phyloP scores from a whole-genome alignment of 2,797 vertebrate genomes.

The Acipenser oxyrinchus region DNA sequence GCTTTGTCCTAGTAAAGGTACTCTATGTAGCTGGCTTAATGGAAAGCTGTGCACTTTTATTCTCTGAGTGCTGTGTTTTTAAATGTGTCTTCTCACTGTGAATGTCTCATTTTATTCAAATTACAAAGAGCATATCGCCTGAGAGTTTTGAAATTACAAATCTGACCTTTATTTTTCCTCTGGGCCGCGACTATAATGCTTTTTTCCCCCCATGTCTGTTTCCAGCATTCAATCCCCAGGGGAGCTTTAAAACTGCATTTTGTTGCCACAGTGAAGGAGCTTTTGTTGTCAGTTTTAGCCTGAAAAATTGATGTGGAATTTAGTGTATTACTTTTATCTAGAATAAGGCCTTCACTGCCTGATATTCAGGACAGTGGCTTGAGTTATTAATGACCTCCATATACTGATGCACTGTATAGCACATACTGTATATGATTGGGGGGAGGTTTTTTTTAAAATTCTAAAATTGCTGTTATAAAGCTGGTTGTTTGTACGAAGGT shows the following conservation, averaged over 20 bases:
- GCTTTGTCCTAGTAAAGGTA: neutral
- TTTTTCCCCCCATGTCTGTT: slow-evolving; percentile 1
- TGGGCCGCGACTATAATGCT: slow-evolving; percentile 1
- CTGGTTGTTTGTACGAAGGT: too few relatives aligned
- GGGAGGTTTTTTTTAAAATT: too few relatives aligned
- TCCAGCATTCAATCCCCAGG: slow-evolving; percentile 1
- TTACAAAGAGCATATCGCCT: neutral
- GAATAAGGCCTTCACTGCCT: neutral
- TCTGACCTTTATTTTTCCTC: slow-evolving; percentile 8
- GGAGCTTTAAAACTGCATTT: slow-evolving; percentile 6
- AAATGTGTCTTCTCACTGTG: neutral
- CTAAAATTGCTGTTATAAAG: too few relatives aligned
- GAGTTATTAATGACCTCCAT: neutral
- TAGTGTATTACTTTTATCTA: slow-evolving; percentile 5
- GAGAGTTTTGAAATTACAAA: slow-evolving; percentile 6
- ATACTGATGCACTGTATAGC: neutral
- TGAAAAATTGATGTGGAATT: slow-evolving; percentile 10
- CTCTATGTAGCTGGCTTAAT: neutral
- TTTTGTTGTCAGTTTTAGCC: slow-evolving; percentile 7
- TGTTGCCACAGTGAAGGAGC: slow-evolving; percentile 5
- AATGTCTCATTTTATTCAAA: slow-evolving; percentile 6
- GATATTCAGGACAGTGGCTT: slow-evolving; percentile 2
- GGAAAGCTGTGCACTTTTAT: neutral
- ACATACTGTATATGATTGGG: neutral
- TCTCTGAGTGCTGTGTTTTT: neutral